A percentile compares a stretch with the other conserved stretches of the same genome.
Conservation (phyloP, 1,140 invertebrate species). For the Drosophila gunungcola region DNA sequence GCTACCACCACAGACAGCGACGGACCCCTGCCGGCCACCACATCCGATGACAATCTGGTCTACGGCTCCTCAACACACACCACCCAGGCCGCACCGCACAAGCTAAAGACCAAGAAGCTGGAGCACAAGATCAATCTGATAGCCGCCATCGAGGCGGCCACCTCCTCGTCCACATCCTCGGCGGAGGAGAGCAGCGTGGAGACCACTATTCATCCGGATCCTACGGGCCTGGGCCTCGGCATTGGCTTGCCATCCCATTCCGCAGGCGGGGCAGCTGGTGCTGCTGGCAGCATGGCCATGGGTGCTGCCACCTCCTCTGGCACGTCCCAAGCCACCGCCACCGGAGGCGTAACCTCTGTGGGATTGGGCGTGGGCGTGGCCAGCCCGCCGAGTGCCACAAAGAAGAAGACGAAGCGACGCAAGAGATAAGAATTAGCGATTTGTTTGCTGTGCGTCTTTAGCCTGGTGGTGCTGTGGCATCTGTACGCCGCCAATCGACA, state of each 20-base stretch:
- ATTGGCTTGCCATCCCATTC: background rate
- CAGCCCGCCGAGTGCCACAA: slow-evolving; percentile 71
- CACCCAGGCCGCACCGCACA: slow-evolving; percentile 40
- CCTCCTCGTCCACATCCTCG: slow-evolving; percentile 77
- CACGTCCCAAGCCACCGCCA: background rate
- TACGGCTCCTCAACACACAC: slow-evolving; percentile 15
- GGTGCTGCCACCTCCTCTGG: background rate
- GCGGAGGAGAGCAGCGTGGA: slow-evolving; percentile 78
- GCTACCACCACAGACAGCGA: slow-evolving; percentile 73
- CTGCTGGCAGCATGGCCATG: background rate
- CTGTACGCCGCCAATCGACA: slow-evolving; percentile 62
- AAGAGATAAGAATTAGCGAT: slow-evolving; percentile 85
- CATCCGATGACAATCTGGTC: slow-evolving; percentile 72
- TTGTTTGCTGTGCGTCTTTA: slow-evolving; percentile 84
- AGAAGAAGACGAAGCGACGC: slow-evolving; percentile 83
- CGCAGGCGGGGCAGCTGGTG: background rate
- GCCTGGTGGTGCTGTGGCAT: slow-evolving; percentile 78
- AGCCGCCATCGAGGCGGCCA: slow-evolving; percentile 80
- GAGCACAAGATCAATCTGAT: slow-evolving; percentile 83
- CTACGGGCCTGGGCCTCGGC: slow-evolving; percentile 13
- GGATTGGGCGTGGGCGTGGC: slow-evolving; percentile 36
- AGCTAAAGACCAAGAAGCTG: slow-evolving; percentile 79
- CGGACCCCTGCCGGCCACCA: slow-evolving; percentile 75
- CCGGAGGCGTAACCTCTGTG: slow-evolving; percentile 17
- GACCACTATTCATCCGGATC: slow-evolving; percentile 26